Base-by-base conservation (phyloP, 2,888 invertebrate species). In the Eupithecia inturbata region DNA sequence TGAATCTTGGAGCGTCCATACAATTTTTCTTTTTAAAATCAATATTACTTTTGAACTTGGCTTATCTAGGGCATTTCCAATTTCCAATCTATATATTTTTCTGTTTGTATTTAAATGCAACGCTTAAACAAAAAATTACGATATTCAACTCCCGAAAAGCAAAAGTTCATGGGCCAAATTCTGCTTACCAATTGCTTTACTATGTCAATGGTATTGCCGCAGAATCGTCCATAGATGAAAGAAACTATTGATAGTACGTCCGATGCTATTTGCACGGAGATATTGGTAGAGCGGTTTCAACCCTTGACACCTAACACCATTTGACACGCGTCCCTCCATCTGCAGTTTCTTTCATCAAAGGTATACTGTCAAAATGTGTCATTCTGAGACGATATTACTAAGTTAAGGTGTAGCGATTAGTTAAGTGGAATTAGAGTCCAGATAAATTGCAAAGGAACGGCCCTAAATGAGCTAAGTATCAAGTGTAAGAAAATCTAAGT, bases 401-500 rank as follows among this genome's bases (percentile, higher is more conserved):
- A n/a, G 10, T 41, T 39, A 14, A 0, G 14, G 41, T 41, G 4
- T 16, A 41, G 7, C 16, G 41, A 5, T 41, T 41, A 41, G 0
- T 45, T 5, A 5, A 6, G 45, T 45, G 19, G 45, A 45, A 45
- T 14, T 41, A 41, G 14, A 1, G 45, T 19, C 45, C 5, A 5
- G 16, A 19, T 45, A 19, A 4, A 41, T 16, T 14, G 41, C 41
- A 41, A 19, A 19, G 45, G 45, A n/a, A 45, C 0, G 6, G 45
- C 19, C n/a, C 2, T 45, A 53, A 10, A 22, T 10, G 3, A 22
- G n/a, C 49, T 10, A 0, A 22, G n/a, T 33, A 22, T 22, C 26
- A 68, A 53, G 53, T 26, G 16, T 28, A 31, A 64, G 53, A 36
- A 45, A 70, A 67, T 19, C 28, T 39, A 64, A 57, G 62, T 31